Evolutionary conservation across 2,888 invertebrate species (phyloP), one percentile per base, ranked within the genome.

Genomic region (Rotaria macrura): DNA sequence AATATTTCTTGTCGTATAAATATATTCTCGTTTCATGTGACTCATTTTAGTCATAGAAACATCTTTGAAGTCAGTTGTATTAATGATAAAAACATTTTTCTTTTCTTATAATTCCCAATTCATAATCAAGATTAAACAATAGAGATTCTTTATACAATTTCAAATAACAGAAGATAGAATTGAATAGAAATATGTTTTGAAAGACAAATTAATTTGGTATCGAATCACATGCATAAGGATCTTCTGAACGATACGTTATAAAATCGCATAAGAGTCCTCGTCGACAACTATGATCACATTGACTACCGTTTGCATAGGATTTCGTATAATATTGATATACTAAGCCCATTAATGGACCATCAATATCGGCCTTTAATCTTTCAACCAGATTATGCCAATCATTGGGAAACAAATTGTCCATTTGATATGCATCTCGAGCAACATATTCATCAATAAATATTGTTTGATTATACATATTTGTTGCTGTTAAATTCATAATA

Each of bases 401-500:
- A 43, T 57, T 54, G 40, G 86, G 85, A 43, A 85, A 85, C 20
- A 86, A 20, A 83, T 49, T 47, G 34, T 84, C 57, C 83, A 86
- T 65, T n/a, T 85, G n/a, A 54, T 85, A 86, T 4, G 85, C 86
- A 57, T 86, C 52, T 65, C 29, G 85, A 49, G 65, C 85, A 14
- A 52, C 79, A 47, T 86, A 86, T 85, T 86, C 86, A 85, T 72
- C 65, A 38, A 83, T 29, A 55, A 85, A 86, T 40, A 85, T 83
- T 20, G 86, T 85, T 25, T 55, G 54, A 84, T 86, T 84, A n/a
- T 38, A 57, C 12, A 83, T 25, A 57, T 86, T 85, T 34, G 83
- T 55, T 72, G 85, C 85, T 29, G 83, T 86, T 47, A 86, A 55
- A 57, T 86, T 86, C 55, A 86, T 52, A 72, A 86, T 86, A 20